phyloP scores from a whole-genome alignment of 2,888 invertebrate genomes.

The Epinotia bilunana region DNA sequence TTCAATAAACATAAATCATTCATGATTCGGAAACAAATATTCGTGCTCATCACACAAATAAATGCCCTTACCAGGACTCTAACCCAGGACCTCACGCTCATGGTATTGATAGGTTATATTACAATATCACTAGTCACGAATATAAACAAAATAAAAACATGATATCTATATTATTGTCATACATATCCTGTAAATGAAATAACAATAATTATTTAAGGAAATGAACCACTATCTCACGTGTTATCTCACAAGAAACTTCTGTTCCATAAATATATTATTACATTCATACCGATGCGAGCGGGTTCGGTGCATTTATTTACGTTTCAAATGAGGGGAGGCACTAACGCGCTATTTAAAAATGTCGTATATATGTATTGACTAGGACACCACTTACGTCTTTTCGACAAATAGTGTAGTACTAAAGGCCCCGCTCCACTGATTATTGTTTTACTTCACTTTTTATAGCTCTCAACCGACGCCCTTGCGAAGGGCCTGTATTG shows the following conservation, averaged over 20 bases:
- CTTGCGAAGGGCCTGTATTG: slow-evolving; percentile 42
- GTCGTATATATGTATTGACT: not conserved
- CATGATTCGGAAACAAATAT: no score
- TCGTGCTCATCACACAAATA: no score
- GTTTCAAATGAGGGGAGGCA: slow-evolving; percentile 41
- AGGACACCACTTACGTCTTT: slow-evolving; percentile 40
- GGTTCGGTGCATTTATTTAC: slow-evolving; percentile 45
- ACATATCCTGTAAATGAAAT: slow-evolving; percentile 16
- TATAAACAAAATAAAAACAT: not conserved
- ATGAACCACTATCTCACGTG: slow-evolving; percentile 5
- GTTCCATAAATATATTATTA: slow-evolving; percentile 39
- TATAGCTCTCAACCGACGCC: slow-evolving; percentile 55
- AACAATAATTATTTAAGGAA: slow-evolving; percentile 6
- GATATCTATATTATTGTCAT: not conserved
- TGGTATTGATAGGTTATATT: no score
- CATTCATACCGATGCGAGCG: slow-evolving; percentile 35
- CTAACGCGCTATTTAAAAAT: not conserved
- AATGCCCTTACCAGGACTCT: no score
- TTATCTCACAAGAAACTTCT: slow-evolving; percentile 20
- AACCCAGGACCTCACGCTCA: no score
- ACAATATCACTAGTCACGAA: not conserved
- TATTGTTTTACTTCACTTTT: slow-evolving; percentile 79
- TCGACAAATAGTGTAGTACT: slow-evolving; percentile 47
- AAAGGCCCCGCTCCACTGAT: slow-evolving; percentile 64
- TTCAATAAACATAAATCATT: no score